A percentile compares a stretch with the other conserved stretches of the same genome.
Conservation (phyloP, 2,888 invertebrate genomes). For the Anticlea derivata region DNA sequence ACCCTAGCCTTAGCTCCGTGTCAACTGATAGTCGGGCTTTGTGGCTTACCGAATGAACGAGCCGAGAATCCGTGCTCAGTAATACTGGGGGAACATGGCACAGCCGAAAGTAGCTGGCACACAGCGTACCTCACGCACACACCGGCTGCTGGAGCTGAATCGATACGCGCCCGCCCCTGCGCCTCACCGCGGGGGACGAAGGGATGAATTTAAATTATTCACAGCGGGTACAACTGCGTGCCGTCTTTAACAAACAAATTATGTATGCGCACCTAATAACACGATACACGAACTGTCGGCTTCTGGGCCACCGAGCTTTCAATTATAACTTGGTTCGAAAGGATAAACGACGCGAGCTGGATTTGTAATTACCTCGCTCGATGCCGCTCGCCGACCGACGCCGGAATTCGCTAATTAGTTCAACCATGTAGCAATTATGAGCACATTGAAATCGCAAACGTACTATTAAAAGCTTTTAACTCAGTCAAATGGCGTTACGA, state of each 20-base stretch:
- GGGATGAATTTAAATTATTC: conserved; percentile 84
- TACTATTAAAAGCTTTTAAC: conserved; percentile 54
- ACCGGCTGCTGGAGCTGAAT: conserved; percentile 50
- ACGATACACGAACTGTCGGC: conserved; percentile 68
- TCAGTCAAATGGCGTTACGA: conserved; percentile 28
- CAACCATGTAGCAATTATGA: conserved; percentile 65
- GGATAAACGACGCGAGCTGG: conserved; percentile 69
- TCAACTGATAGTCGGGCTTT: conserved; percentile 68
- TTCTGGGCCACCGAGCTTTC: conserved; percentile 75
- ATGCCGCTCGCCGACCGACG: conserved; percentile 46
- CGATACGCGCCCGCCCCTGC: conserved; percentile 65
- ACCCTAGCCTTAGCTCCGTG: conserved; percentile 57
- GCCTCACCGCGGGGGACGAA: conserved; percentile 49
- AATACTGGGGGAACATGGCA: conserved; percentile 64
- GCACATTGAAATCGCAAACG: conserved; percentile 56
- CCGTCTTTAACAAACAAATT: conserved; percentile 84
- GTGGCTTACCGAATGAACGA: conserved; percentile 68
- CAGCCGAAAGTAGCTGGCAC: conserved; percentile 58
- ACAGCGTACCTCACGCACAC: conserved; percentile 51
- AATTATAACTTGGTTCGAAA: conserved; percentile 71
- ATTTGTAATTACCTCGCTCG: conserved; percentile 67
- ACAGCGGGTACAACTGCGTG: conserved; percentile 80
- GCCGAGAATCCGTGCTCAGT: conserved; percentile 66
- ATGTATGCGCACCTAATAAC: conserved; percentile 81
- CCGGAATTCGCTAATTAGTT: conserved; percentile 59